These are phyloP conservation scores for Calypte anna DNA, from an alignment of 2,113 vertebrate species.

Conservation along the genomic window DNA sequence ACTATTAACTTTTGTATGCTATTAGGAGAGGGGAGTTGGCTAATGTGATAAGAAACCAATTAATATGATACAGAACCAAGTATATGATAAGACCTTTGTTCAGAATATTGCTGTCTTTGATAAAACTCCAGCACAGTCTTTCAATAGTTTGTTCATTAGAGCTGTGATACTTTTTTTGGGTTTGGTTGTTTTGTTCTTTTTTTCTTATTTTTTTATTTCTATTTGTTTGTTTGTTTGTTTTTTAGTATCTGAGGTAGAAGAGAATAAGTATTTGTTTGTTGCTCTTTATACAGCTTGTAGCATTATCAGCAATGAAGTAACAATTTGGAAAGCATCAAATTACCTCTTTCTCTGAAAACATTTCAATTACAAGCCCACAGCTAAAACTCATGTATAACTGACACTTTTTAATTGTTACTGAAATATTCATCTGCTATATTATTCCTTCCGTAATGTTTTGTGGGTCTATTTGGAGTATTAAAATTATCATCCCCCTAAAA, in stretches of 20 bases:
- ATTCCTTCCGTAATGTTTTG: background rate
- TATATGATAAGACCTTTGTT: conserved; percentile 68
- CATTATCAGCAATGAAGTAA: background rate
- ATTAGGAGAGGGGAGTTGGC: conserved; percentile 41
- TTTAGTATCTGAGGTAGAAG: background rate
- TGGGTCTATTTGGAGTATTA: background rate
- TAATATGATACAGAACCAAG: conserved; percentile 55
- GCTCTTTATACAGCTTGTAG: background rate
- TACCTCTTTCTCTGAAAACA: background rate
- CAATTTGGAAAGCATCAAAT: background rate
- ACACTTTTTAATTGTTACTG: background rate
- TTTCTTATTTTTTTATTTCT: too few species aligned
- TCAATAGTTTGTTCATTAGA: conserved; percentile 40
- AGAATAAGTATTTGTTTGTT: background rate
- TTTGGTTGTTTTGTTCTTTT: too few species aligned
- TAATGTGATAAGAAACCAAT: conserved; percentile 76
- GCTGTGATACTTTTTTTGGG: background rate
- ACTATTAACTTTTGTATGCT: conserved; percentile 41
- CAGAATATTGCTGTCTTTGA: conserved; percentile 55
- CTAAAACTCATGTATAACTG: background rate
- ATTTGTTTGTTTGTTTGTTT: background rate
- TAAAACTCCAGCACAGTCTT: conserved; percentile 54
- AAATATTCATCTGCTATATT: background rate
- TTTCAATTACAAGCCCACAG: background rate
- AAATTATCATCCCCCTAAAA: background rate